Evolutionary conservation across 1,140 invertebrate genomes (phyloP).

Genomic region (Euwallacea fornicatus): DNA sequence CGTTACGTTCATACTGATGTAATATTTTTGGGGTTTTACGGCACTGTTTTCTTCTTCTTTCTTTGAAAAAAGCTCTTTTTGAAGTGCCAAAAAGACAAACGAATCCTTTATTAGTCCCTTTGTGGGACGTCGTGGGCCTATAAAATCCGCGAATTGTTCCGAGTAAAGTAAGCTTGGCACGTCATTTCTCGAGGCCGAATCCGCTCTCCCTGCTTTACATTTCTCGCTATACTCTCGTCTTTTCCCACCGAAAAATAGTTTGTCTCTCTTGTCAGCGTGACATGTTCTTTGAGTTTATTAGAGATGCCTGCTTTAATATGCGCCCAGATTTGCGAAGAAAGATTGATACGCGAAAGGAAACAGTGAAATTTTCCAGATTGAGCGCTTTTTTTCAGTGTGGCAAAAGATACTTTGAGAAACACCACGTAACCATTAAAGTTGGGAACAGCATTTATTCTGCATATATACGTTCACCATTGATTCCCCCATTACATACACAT

Average conservation of each 20-base stretch:
- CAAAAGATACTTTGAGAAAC: no score
- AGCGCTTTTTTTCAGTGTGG: no score
- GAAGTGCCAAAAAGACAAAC: no score
- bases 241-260: slow-evolving; percentile 13
- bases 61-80: no score
- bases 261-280: slow-evolving; percentile 11
- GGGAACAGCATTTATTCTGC: neutral
- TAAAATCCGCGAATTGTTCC: slow-evolving; percentile 13
- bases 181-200: slow-evolving; percentile 19
- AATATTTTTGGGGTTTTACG: no score
- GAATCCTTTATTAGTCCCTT: neutral
- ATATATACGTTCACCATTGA: neutral
- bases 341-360: no score
- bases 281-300: slow-evolving; percentile 13
- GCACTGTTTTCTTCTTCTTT: no score
- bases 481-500: neutral
- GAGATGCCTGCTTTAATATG: no score
- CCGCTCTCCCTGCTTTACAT: slow-evolving; percentile 9
- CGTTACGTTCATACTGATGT: no score
- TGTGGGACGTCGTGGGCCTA: slow-evolving; percentile 2
- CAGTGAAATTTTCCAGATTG: no score
- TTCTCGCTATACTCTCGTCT: slow-evolving; percentile 13
- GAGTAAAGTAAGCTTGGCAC: slow-evolving; percentile 25
- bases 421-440: no score
- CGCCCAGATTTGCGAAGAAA: no score